phyloP scores from a whole-genome alignment of 2,113 vertebrate species.

The Otolemur garnettii region DNA sequence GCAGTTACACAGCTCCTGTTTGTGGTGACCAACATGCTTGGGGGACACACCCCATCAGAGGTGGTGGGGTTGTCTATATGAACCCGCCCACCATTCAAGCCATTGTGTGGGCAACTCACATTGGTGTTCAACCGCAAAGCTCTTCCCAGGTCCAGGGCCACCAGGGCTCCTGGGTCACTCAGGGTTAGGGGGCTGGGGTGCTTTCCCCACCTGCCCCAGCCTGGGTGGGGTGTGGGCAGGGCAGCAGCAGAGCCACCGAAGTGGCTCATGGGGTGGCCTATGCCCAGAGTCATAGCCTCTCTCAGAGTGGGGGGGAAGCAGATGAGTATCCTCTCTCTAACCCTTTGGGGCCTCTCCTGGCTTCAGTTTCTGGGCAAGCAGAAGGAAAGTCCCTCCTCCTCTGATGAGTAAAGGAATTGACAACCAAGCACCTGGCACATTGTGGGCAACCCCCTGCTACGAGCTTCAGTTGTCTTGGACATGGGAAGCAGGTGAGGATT shows the following conservation, averaged over 20 bases:
- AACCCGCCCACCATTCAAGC: conserved; percentile 14
- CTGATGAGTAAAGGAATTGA: neutral
- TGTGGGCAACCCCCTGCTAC: fast-evolving
- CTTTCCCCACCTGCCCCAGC: neutral
- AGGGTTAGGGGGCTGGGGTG: neutral
- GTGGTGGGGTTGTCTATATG: neutral
- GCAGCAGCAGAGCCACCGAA: too few relatives aligned
- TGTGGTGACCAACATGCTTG: neutral
- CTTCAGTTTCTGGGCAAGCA: neutral
- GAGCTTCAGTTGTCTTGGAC: neutral
- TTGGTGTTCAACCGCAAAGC: neutral
- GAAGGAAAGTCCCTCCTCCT: neutral
- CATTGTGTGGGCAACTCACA: conserved; percentile 17
- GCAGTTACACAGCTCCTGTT: neutral
- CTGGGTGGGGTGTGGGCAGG: too few relatives aligned
- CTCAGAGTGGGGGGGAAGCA: neutral
- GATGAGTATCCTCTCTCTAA: too few relatives aligned
- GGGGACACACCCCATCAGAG: neutral
- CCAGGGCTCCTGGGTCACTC: neutral
- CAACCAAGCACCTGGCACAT: neutral
- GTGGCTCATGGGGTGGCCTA: neutral
- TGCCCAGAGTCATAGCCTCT: fast-evolving
- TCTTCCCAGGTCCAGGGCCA: neutral
- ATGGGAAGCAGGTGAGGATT: neutral
- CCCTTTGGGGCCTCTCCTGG: neutral